Evolutionary conservation across 2,797 vertebrate genomes (phyloP).

Genomic region (Danionella dracula): DNA sequence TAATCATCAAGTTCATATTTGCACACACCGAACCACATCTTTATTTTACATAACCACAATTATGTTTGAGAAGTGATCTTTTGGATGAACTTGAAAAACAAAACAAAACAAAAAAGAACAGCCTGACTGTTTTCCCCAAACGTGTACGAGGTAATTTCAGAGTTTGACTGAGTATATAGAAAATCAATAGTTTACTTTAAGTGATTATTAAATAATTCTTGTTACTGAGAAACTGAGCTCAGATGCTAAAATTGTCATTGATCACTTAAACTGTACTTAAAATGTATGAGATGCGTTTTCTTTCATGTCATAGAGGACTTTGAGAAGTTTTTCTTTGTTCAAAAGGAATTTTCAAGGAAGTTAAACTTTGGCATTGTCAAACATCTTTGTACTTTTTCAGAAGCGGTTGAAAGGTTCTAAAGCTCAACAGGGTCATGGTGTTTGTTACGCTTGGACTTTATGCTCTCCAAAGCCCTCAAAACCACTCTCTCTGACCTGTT

Average conservation of each 20-base stretch:
- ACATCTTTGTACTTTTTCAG: too few relatives aligned
- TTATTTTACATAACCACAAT: slow-evolving; percentile 1
- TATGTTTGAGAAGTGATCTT: too few relatives aligned
- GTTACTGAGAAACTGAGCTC: background rate
- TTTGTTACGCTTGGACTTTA: background rate
- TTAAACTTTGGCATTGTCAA: background rate
- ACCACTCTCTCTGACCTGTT: background rate
- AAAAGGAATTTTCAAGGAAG: too few relatives aligned
- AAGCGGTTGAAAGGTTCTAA: slow-evolving; percentile 1
- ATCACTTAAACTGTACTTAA: background rate
- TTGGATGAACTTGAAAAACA: too few relatives aligned
- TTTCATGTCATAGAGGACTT: background rate
- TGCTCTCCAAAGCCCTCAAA: slow-evolving; percentile 11
- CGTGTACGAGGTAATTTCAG: too few relatives aligned
- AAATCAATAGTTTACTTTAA: slow-evolving; percentile 30
- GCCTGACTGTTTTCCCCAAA: too few relatives aligned
- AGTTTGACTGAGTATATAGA: background rate
- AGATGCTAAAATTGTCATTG: background rate
- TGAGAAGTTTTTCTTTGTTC: background rate
- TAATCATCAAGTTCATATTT: slow-evolving; percentile 23
- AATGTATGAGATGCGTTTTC: background rate
- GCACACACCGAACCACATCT: background rate
- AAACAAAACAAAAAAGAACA: too few relatives aligned
- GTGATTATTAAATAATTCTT: slow-evolving; percentile 3
- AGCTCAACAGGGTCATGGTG: background rate